A percentile compares a stretch with the other conserved stretches of the same genome.
phyloP scores from a whole-genome alignment of 1,140 invertebrate genomes.

The Musca domestica region DNA sequence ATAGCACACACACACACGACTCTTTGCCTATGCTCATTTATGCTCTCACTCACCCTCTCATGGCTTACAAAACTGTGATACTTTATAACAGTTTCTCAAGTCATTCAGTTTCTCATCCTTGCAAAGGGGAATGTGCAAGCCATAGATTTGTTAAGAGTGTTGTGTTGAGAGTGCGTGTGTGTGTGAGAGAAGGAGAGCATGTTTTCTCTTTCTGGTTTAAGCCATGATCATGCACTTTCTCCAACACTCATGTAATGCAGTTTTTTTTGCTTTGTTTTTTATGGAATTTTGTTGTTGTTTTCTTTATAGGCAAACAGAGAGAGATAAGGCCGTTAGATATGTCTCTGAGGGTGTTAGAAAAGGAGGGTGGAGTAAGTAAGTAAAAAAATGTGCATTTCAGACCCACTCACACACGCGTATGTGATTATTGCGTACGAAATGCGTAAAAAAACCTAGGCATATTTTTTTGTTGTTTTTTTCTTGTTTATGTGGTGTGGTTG shows the following conservation, averaged over 20 bases:
- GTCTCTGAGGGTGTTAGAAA: no score
- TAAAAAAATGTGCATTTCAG: constrained; percentile 6
- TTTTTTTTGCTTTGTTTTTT: constrained; percentile 5
- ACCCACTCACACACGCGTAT: no score
- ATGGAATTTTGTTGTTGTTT: background rate
- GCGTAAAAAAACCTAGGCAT: no score
- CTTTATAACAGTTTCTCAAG: background rate
- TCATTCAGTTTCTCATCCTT: no score
- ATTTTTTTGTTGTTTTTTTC: background rate
- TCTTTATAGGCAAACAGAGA: background rate
- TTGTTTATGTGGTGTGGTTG: background rate
- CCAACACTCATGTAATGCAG: background rate
- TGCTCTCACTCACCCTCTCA: no score
- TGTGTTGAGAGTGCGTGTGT: no score
- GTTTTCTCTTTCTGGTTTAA: background rate
- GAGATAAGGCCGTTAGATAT: background rate
- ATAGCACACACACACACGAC: background rate
- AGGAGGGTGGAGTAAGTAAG: no score
- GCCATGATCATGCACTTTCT: background rate
- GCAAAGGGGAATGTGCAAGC: background rate
- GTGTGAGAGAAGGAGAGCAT: background rate
- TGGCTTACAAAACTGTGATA: constrained; percentile 6
- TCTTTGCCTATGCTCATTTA: background rate
- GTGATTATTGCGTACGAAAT: no score
- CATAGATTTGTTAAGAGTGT: no score